Percentiles rank a stretch among this genome's conserved stretches.
Conservation (phyloP, 2,888 invertebrate genomes). For the Amiota communis region DNA sequence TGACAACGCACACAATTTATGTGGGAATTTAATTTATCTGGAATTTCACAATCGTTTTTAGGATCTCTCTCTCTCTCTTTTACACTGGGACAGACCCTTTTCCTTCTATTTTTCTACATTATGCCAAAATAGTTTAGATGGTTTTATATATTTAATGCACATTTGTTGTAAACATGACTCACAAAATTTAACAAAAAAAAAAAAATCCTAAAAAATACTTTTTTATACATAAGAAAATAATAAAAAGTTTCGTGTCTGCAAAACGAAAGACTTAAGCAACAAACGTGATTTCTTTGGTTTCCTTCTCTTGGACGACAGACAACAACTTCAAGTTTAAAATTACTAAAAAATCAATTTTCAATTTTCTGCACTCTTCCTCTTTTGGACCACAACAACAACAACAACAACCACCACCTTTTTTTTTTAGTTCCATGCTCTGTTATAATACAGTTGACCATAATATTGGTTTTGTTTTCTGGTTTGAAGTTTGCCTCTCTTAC, state of each 20-base stretch:
- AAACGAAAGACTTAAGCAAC: no score
- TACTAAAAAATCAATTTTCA: conserved; percentile 60
- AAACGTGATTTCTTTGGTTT: no score
- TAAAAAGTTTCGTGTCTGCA: not conserved
- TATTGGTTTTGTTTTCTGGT: conserved; percentile 2
- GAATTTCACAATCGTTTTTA: conserved; percentile 48
- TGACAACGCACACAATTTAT: conserved; percentile 70
- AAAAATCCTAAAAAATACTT: not conserved
- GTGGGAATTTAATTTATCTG: conserved; percentile 64
- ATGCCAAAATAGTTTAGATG: not conserved
- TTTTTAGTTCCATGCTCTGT: not conserved
- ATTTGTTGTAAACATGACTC: not conserved
- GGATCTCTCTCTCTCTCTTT: no score
- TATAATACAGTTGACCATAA: conserved; percentile 7
- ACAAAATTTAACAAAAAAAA: no score
- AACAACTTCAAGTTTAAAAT: conserved; percentile 6
- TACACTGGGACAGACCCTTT: not conserved
- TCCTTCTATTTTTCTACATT: not conserved
- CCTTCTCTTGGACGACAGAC: not conserved
- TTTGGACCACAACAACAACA: not conserved
- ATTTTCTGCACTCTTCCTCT: conserved; percentile 56
- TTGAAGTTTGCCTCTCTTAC: not conserved
- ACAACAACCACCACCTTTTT: not conserved
- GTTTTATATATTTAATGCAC: conserved; percentile 21
- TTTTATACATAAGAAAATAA: not conserved